Percentiles rank a stretch among this genome's conserved stretches.
Conservation (phyloP, 2,888 invertebrate species). For the Drosophila lacicola region DNA sequence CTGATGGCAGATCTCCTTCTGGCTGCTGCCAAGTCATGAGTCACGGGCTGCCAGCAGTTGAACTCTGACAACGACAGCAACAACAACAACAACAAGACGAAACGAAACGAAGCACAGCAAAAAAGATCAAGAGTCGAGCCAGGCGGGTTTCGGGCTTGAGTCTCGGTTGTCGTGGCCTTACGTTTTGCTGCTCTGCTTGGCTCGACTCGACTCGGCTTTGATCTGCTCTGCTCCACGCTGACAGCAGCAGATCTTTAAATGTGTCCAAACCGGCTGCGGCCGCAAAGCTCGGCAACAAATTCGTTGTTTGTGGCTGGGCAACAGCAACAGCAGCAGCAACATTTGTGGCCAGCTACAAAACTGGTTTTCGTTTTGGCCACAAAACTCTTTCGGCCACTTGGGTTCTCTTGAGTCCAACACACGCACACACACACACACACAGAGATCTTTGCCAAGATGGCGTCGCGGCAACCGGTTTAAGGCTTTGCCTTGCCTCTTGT, state of each 20-base stretch:
- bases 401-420: slow-evolving; percentile 65
- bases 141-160: background rate
- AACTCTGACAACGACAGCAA: slow-evolving; percentile 43
- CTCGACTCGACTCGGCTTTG: slow-evolving; percentile 1
- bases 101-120: slow-evolving; percentile 25
- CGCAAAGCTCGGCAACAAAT: slow-evolving; percentile 22
- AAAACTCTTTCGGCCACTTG: slow-evolving; percentile 47
- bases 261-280: slow-evolving; percentile 40
- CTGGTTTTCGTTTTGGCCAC: slow-evolving; percentile 57
- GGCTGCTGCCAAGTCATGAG: slow-evolving; percentile 24
- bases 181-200: slow-evolving; percentile 17
- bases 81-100: slow-evolving; percentile 23
- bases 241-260: slow-evolving; percentile 36
- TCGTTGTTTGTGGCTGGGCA: slow-evolving; percentile 48
- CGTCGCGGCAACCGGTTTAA: slow-evolving; percentile 71
- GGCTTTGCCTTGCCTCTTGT: slow-evolving; percentile 45
- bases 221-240: slow-evolving; percentile 4
- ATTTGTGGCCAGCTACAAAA: slow-evolving; percentile 50
- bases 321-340: background rate
- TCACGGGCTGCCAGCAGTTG: slow-evolving; percentile 33
- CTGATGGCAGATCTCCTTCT: slow-evolving; percentile 21
- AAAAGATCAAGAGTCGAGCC: slow-evolving; percentile 39
- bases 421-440: slow-evolving; percentile 6
- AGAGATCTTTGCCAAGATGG: slow-evolving; percentile 67
- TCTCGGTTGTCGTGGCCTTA: slow-evolving; percentile 1